Conservation (phyloP, 1,140 invertebrate species). For the Ceratina calcarata region DNA sequence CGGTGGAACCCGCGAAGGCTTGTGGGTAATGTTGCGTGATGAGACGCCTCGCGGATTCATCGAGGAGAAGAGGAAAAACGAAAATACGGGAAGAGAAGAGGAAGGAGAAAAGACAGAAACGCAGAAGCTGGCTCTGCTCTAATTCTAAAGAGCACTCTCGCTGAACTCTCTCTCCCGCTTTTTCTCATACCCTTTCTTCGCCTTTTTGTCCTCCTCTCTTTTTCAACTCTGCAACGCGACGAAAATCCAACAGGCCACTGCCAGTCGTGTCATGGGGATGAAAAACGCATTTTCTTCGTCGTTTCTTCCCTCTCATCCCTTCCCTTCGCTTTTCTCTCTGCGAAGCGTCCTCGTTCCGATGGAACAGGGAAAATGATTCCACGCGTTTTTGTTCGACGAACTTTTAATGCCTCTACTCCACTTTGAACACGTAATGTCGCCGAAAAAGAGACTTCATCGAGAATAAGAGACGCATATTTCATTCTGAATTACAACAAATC, state of each 20-base stretch:
- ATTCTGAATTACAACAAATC: not conserved
- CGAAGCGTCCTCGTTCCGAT: conserved; percentile 14
- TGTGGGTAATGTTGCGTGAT: conserved; percentile 79
- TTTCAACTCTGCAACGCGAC: conserved; percentile 49
- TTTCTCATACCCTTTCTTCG: conserved; percentile 48
- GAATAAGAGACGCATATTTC: not conserved
- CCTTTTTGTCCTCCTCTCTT: conserved; percentile 59
- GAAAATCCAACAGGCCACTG: conserved; percentile 56
- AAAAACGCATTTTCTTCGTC: conserved; percentile 64
- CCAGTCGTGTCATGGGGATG: conserved; percentile 57
- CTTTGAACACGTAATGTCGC: not conserved
- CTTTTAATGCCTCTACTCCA: conserved; percentile 39
- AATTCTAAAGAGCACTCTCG: conserved; percentile 74
- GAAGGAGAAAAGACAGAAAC: conserved; percentile 48
- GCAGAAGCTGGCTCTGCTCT: conserved; percentile 68
- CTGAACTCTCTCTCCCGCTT: conserved; percentile 53
- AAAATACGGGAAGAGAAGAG: conserved; percentile 44
- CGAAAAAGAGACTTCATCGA: conserved; percentile 14
- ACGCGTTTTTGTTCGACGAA: conserved; percentile 39
- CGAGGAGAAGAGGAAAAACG: conserved; percentile 66
- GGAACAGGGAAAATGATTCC: conserved; percentile 40
- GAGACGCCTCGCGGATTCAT: conserved; percentile 79
- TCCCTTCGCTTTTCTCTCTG: not conserved
- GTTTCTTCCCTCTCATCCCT: conserved; percentile 22
- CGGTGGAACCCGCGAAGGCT: conserved; percentile 58